Percentiles rank a stretch among this genome's conserved stretches.
Evolutionary conservation across 2,888 invertebrate genomes (phyloP).

Genomic region (Drosophila niveifrons): DNA sequence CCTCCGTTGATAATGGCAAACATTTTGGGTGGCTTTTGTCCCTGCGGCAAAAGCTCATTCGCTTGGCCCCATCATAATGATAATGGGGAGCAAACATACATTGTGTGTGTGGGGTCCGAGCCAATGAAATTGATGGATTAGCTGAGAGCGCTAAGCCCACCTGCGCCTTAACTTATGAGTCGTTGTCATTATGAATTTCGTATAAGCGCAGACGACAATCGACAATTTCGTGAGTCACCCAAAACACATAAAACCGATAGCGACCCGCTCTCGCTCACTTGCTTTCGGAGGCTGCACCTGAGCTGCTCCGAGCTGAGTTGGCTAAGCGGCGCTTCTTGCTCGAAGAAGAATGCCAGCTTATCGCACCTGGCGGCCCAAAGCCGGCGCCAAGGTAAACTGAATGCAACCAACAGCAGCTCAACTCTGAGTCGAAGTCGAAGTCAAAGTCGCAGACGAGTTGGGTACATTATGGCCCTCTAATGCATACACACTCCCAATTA

Average conservation of each 20-base stretch:
- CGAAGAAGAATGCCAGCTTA: conserved; percentile 78
- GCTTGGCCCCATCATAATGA: conserved; percentile 32
- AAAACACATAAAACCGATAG: conserved; percentile 64
- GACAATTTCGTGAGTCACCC: conserved; percentile 72
- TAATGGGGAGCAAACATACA: conserved; percentile 3
- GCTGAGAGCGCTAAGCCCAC: conserved; percentile 34
- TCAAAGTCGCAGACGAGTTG: neutral
- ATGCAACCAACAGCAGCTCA: conserved; percentile 5
- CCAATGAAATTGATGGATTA: conserved; percentile 69
- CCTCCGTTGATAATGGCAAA: conserved; percentile 64
- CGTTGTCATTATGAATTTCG: conserved; percentile 69
- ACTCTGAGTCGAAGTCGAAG: neutral
- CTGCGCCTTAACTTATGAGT: conserved; percentile 54
- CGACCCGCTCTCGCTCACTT: conserved; percentile 14
- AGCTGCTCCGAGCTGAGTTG: conserved; percentile 27
- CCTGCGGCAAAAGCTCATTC: conserved; percentile 34
- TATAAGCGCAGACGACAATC: conserved; percentile 52
- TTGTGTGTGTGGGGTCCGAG: conserved; percentile 68
- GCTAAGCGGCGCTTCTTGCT: conserved; percentile 73
- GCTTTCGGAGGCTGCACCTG: conserved; percentile 63
- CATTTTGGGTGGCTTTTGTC: conserved; percentile 65
- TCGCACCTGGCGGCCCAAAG: conserved; percentile 47
- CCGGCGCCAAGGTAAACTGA: conserved; percentile 50
- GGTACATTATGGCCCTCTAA: conserved; percentile 71
- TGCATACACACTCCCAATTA: conserved; percentile 69